Conservation (phyloP, 1,140 invertebrate genomes). For the Whitmania pigra region DNA sequence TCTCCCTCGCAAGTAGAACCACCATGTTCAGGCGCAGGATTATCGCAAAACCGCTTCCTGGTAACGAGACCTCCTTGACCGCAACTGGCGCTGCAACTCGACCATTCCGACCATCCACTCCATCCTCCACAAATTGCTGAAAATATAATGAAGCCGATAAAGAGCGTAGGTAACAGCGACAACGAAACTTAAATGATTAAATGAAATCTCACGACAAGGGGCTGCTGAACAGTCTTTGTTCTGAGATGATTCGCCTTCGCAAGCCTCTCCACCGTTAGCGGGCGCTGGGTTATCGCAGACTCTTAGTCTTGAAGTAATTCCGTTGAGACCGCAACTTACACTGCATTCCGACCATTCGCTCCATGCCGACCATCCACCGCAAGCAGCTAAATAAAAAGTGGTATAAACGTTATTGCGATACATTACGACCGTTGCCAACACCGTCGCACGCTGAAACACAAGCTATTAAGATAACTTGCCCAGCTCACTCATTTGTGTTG, state of each 20-base stretch:
- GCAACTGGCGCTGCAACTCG: slow-evolving; percentile 25
- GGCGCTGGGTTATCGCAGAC: slow-evolving; percentile 23
- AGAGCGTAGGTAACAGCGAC: too few species aligned
- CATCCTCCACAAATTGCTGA: slow-evolving; percentile 26
- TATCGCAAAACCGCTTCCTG: slow-evolving; percentile 26
- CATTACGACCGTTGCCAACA: slow-evolving; percentile 54
- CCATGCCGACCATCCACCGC: slow-evolving; percentile 17
- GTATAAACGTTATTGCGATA: slow-evolving; percentile 43
- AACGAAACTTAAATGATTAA: background rate
- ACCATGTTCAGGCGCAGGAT: slow-evolving; percentile 18
- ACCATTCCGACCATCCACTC: slow-evolving; percentile 25
- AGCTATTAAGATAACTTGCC: slow-evolving; percentile 40
- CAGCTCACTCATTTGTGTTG: too few species aligned
- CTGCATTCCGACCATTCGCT: slow-evolving; percentile 19
- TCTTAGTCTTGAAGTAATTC: slow-evolving; percentile 10
- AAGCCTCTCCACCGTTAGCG: slow-evolving; percentile 16
- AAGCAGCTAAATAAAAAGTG: slow-evolving; percentile 15
- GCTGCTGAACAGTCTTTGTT: slow-evolving; percentile 7
- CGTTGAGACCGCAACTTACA: slow-evolving; percentile 13
- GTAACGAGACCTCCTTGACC: slow-evolving; percentile 33
- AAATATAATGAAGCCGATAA: background rate
- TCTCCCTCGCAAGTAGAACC: slow-evolving; percentile 8
- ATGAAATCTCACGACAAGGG: slow-evolving; percentile 3
- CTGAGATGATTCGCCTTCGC: slow-evolving; percentile 7
- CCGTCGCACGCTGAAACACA: slow-evolving; percentile 50